A percentile compares a stretch with the other conserved stretches of the same genome.
Conservation (phyloP, 2,113 vertebrate species). For the Thomomys bottae region DNA sequence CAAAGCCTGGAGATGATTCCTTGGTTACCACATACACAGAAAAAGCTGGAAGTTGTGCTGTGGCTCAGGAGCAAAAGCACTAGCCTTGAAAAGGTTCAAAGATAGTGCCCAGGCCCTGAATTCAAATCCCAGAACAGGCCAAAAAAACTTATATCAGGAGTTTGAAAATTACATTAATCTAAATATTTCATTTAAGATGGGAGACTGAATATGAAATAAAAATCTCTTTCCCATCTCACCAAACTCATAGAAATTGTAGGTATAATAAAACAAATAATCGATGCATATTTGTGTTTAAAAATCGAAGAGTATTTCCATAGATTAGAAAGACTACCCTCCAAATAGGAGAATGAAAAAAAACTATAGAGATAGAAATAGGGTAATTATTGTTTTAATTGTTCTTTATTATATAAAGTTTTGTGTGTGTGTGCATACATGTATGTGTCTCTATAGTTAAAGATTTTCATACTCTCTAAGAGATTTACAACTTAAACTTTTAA, state of each 20-base stretch:
- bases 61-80: too few relatives aligned
- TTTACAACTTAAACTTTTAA: slow-evolving; percentile 4
- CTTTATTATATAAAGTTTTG: not conserved
- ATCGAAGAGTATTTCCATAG: not conserved
- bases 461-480: not conserved
- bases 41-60: too few relatives aligned
- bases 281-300: slow-evolving; percentile 27
- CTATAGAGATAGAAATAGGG: not conserved
- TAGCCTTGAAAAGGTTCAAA: too few relatives aligned
- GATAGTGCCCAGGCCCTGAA: too few relatives aligned
- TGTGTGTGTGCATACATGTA: not conserved
- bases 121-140: too few relatives aligned
- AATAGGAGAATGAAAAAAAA: slow-evolving; percentile 16
- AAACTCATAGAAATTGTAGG: slow-evolving; percentile 17
- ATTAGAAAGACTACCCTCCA: slow-evolving; percentile 10
- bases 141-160: not conserved
- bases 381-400: not conserved
- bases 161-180: slow-evolving; percentile 18
- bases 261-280: not conserved
- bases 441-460: not conserved
- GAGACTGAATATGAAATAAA: not conserved
- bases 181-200: slow-evolving; percentile 11
- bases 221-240: not conserved
- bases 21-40: too few relatives aligned
- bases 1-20: too few relatives aligned